Evolutionary conservation across 2,888 invertebrate genomes (phyloP).

Genomic region (Cephus sareptanus): DNA sequence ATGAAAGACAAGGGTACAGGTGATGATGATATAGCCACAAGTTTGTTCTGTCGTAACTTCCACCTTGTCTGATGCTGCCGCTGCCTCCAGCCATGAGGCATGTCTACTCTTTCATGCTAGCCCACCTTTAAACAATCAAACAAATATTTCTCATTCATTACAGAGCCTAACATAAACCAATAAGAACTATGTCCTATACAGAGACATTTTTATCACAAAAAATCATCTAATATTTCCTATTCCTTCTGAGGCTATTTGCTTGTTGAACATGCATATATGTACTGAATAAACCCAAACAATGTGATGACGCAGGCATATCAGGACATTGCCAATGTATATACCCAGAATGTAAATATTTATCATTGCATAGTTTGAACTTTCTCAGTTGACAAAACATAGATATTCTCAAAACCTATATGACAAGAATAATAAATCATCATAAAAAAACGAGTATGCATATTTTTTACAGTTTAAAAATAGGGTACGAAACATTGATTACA

Average conservation of each 20-base stretch:
- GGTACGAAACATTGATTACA: neutral
- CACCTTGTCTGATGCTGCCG: slow-evolving; percentile 52
- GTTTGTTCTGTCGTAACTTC: slow-evolving; percentile 54
- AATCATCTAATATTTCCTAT: too few species aligned
- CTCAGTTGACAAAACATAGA: neutral
- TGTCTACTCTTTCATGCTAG: slow-evolving; percentile 57
- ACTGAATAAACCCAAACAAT: neutral
- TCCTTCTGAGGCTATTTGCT: neutral
- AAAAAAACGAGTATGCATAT: neutral
- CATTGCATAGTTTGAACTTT: neutral
- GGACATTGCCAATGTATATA: neutral
- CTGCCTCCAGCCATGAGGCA: slow-evolving; percentile 63
- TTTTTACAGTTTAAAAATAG: neutral
- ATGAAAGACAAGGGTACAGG: slow-evolving; percentile 35
- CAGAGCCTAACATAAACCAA: neutral
- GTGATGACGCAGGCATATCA: neutral
- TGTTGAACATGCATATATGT: neutral
- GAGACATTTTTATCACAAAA: neutral
- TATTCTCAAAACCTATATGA: neutral
- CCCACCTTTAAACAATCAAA: slow-evolving; percentile 45
- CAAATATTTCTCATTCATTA: neutral
- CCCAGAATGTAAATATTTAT: neutral
- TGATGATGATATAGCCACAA: slow-evolving; percentile 44
- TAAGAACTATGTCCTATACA: neutral
- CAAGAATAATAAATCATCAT: neutral